Conservation (phyloP, 2,797 vertebrate species). For the Cephalopachus bancanus region DNA sequence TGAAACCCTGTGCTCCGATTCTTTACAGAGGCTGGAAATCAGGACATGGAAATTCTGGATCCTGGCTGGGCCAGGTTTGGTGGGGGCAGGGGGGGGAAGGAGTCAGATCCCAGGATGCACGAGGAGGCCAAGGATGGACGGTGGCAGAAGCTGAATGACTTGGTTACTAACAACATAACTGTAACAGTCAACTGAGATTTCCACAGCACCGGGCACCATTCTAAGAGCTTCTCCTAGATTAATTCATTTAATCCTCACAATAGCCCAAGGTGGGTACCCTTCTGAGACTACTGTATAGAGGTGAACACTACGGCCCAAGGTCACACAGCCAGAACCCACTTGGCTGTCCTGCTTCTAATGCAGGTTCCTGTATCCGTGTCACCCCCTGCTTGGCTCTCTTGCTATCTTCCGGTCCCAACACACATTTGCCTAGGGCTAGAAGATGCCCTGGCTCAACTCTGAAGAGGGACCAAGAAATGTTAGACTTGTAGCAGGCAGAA, state of each 20-base stretch:
- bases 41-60: not conserved
- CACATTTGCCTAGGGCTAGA: not conserved
- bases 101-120: not conserved
- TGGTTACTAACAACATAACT: not conserved
- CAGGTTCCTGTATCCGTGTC: not conserved
- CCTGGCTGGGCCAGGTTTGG: not conserved
- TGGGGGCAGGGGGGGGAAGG: no score
- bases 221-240: not conserved
- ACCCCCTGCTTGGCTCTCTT: not conserved
- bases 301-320: not conserved
- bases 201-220: not conserved
- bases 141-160: not conserved
- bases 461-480: not conserved
- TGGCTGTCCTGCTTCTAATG: not conserved
- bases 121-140: not conserved
- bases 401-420: constrained; percentile 1
- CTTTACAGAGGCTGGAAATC: constrained; percentile 9
- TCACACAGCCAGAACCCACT: not conserved
- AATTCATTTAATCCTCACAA: not conserved
- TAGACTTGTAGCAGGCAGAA: not conserved
- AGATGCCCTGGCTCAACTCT: not conserved
- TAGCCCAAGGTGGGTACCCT: not conserved
- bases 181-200: not conserved
- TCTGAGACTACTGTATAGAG: not conserved
- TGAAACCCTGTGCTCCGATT: constrained; percentile 19